phyloP scores from a whole-genome alignment of 2,113 vertebrate genomes.

The Potamarius usumacintae region DNA sequence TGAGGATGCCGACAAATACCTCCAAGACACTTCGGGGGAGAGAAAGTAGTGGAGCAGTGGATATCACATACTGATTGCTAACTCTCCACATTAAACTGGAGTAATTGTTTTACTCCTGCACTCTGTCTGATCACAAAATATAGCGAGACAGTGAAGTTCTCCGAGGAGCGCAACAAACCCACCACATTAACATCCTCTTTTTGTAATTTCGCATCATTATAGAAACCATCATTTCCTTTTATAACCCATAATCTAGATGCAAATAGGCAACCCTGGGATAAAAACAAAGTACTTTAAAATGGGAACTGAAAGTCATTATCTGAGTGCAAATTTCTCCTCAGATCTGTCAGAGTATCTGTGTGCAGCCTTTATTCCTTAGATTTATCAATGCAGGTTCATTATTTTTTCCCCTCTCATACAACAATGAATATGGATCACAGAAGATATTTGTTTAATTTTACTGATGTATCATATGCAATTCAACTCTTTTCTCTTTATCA shows the following conservation, averaged over 20 bases:
- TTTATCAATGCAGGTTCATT: slow-evolving; percentile 11
- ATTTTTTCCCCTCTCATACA: slow-evolving; percentile 1
- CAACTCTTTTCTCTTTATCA: slow-evolving; percentile 23
- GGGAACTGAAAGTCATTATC: slow-evolving; percentile 39
- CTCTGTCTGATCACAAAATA: slow-evolving; percentile 6
- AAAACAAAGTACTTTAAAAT: slow-evolving; percentile 20
- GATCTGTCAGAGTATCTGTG: not conserved
- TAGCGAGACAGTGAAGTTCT: not conserved
- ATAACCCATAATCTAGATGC: slow-evolving; percentile 36
- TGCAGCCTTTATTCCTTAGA: slow-evolving; percentile 20
- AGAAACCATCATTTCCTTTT: slow-evolving; percentile 43
- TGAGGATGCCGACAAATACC: not conserved
- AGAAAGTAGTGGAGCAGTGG: not conserved
- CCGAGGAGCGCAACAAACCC: not conserved
- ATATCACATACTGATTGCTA: slow-evolving; percentile 6
- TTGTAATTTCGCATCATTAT: slow-evolving; percentile 38
- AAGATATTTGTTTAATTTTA: slow-evolving; percentile 34
- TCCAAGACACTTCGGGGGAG: not conserved
- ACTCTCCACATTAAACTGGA: slow-evolving; percentile 17
- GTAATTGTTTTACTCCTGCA: slow-evolving; percentile 27
- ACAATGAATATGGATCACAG: slow-evolving; percentile 38
- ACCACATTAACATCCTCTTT: slow-evolving; percentile 16
- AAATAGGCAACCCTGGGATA: slow-evolving; percentile 17
- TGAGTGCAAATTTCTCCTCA: slow-evolving; percentile 24
- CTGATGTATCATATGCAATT: slow-evolving; percentile 44